These are phyloP conservation scores for Brachionus rotundiformis DNA, from an alignment of 1,140 invertebrate genomes.

Conservation along the genomic window DNA sequence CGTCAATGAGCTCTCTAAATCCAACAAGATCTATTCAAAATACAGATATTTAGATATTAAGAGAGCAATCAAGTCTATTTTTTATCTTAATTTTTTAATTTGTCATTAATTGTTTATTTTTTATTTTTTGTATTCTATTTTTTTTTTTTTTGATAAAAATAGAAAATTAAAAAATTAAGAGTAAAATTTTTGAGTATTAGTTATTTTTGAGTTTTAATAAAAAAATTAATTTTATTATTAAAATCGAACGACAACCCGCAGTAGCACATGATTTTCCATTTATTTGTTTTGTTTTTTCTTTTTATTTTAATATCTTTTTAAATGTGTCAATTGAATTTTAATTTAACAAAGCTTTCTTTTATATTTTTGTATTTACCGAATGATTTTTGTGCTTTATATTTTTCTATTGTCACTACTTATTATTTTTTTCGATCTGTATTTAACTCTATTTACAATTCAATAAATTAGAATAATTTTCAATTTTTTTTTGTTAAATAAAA, in stretches of 20 bases:
- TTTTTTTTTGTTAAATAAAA: too few relatives aligned
- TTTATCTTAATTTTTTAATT: background rate
- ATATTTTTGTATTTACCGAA: background rate
- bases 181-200: too few relatives aligned
- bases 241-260: background rate
- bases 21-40: conserved; percentile 34
- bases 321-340: background rate
- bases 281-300: background rate
- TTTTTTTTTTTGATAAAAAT: too few relatives aligned
- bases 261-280: background rate
- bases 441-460: too few relatives aligned
- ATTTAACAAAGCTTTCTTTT: background rate
- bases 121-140: background rate
- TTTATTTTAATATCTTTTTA: background rate
- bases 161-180: too few relatives aligned
- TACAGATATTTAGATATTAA: conserved; percentile 26
- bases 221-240: too few relatives aligned
- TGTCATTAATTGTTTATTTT: background rate
- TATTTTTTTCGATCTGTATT: background rate
- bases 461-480: too few relatives aligned
- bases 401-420: background rate
- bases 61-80: too few relatives aligned
- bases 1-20: background rate
- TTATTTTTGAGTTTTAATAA: too few relatives aligned
- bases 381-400: background rate